Conservation (phyloP, 2,797 vertebrate genomes). For the Valencia hispanica region DNA sequence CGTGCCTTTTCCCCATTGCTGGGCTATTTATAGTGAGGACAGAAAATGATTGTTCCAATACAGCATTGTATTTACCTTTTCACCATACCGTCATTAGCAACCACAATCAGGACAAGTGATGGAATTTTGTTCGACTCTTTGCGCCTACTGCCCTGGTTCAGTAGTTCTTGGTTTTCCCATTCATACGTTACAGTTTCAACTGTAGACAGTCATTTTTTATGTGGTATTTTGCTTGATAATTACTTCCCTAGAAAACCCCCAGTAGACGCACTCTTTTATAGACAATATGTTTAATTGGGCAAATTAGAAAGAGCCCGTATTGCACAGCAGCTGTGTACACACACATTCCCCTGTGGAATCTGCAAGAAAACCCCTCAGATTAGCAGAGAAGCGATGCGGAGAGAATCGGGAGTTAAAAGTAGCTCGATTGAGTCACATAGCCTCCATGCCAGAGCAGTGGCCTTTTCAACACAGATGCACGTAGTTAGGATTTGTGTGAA, state of each 20-base stretch:
- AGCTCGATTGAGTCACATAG: constrained; percentile 60
- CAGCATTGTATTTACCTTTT: constrained; percentile 37
- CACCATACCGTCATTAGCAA: constrained; percentile 43
- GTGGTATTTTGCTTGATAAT: constrained; percentile 78
- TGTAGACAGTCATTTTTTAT: constrained; percentile 67
- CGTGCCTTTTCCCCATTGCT: constrained; percentile 27
- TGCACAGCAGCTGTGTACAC: constrained; percentile 85
- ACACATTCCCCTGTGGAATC: constrained; percentile 68
- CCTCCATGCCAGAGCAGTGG: constrained; percentile 66
- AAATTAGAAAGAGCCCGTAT: constrained; percentile 78
- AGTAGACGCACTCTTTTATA: constrained; percentile 78
- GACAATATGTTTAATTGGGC: constrained; percentile 84
- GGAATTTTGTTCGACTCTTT: constrained; percentile 50
- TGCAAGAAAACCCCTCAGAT: constrained; percentile 74
- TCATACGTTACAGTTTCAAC: constrained; percentile 61
- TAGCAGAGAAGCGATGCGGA: constrained; percentile 60
- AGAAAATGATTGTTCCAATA: constrained; percentile 28
- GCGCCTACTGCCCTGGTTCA: constrained; percentile 38
- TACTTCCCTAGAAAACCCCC: constrained; percentile 81
- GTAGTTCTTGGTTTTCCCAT: constrained; percentile 42
- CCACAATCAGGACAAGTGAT: constrained; percentile 37
- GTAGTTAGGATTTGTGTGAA: constrained; percentile 64
- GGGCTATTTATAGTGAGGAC: constrained; percentile 31
- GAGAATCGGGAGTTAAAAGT: constrained; percentile 50
- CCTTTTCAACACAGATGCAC: constrained; percentile 70